Percentiles rank a stretch among this genome's conserved stretches.
Evolutionary conservation across 2,888 invertebrate genomes (phyloP).

Genomic region (Heteromyza rotundicornis): DNA sequence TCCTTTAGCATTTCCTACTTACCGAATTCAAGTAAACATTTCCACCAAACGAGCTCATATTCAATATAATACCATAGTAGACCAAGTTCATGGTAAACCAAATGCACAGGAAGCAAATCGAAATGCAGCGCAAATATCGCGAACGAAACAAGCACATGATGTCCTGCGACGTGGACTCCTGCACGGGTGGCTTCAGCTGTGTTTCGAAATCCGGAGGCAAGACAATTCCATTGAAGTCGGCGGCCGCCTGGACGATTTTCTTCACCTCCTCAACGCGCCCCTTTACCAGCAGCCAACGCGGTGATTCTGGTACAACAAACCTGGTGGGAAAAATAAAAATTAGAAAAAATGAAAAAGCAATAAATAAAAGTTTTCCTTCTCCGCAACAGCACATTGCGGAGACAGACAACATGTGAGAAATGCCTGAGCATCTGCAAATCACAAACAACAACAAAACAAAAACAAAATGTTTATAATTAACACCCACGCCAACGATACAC

Average conservation of each 20-base stretch:
- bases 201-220: slow-evolving; percentile 74
- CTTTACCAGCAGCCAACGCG: slow-evolving; percentile 77
- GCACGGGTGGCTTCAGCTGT: slow-evolving; percentile 67
- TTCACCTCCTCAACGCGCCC: slow-evolving; percentile 75
- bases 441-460: slow-evolving; percentile 20
- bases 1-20: no score
- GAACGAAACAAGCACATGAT: slow-evolving; percentile 73
- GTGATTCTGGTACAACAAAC: slow-evolving; percentile 81
- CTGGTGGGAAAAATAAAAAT: slow-evolving; percentile 58
- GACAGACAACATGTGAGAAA: slow-evolving; percentile 14
- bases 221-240: slow-evolving; percentile 70
- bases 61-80: slow-evolving; percentile 69
- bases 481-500: slow-evolving; percentile 43
- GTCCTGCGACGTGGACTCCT: slow-evolving; percentile 65
- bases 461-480: slow-evolving; percentile 30
- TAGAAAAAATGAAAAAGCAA: background rate
- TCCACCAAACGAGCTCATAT: slow-evolving; percentile 77
- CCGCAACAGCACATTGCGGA: background rate
- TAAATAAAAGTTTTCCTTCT: background rate
- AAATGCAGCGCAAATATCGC: slow-evolving; percentile 70
- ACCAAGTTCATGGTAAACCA: slow-evolving; percentile 74
- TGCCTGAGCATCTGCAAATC: background rate
- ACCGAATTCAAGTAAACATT: slow-evolving; percentile 78
- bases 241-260: slow-evolving; percentile 70
- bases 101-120: slow-evolving; percentile 73